phyloP scores from a whole-genome alignment of 2,113 vertebrate species.

The Perca flavescens region DNA sequence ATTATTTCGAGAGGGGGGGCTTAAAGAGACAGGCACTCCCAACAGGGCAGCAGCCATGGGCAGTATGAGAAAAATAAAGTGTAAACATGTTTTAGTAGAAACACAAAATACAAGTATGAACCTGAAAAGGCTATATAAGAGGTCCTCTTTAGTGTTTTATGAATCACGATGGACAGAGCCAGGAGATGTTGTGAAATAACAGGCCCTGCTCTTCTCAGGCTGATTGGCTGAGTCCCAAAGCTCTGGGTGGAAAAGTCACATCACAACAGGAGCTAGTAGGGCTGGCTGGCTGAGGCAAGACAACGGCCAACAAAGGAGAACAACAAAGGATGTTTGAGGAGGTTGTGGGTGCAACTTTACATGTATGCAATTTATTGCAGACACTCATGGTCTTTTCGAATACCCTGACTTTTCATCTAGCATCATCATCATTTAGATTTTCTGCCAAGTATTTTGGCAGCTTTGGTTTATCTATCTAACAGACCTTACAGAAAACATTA shows the following conservation, averaged over 20 bases:
- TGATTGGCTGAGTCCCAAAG: slow-evolving; percentile 43
- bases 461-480: not conserved
- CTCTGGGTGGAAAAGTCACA: slow-evolving; percentile 69
- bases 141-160: no score
- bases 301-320: slow-evolving; percentile 33
- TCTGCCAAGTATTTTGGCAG: not conserved
- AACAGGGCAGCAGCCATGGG: no score
- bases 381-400: not conserved
- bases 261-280: slow-evolving; percentile 56
- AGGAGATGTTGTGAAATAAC: slow-evolving; percentile 57
- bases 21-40: no score
- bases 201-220: slow-evolving; percentile 41
- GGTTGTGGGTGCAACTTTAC: slow-evolving; percentile 6
- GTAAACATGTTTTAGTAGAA: no score
- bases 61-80: no score
- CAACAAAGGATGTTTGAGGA: slow-evolving; percentile 13
- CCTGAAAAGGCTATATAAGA: no score
- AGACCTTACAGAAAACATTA: not conserved
- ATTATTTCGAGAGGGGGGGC: no score
- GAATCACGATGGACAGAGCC: slow-evolving; percentile 1
- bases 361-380: not conserved
- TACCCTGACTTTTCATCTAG: not conserved
- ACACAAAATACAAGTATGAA: no score
- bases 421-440: not conserved
- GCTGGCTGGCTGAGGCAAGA: slow-evolving; percentile 15